Percentiles rank a stretch among this genome's conserved stretches.
phyloP scores from a whole-genome alignment of 2,888 invertebrate genomes.

The Arctia plantaginis region DNA sequence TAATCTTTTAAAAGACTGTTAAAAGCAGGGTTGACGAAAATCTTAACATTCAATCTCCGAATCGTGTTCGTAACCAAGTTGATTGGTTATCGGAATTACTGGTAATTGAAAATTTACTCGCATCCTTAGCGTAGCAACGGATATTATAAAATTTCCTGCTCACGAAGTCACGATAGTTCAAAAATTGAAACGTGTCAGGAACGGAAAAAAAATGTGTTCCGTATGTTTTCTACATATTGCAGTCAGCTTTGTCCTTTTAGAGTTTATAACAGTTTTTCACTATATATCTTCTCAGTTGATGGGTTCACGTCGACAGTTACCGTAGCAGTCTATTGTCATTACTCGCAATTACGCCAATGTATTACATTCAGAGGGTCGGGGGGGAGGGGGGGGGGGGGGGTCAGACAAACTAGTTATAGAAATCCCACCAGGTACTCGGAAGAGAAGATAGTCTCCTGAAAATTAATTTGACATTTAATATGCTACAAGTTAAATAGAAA shows the following conservation, averaged over 20 bases:
- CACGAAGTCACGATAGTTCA: background rate
- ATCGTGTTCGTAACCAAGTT: background rate
- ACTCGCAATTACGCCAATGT: too few species aligned
- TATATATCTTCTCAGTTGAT: too few species aligned
- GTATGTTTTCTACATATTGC: too few species aligned
- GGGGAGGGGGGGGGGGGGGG: too few species aligned
- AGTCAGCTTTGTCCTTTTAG: too few species aligned
- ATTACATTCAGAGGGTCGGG: too few species aligned
- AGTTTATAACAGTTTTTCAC: too few species aligned
- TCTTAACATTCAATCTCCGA: background rate
- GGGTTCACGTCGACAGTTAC: too few species aligned
- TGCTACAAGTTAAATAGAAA: too few species aligned
- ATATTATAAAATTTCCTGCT: background rate
- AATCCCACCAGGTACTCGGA: background rate
- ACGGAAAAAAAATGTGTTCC: too few species aligned
- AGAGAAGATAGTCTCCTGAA: background rate
- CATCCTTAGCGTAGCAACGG: background rate
- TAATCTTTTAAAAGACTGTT: background rate
- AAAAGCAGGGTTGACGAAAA: background rate
- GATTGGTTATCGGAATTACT: background rate
- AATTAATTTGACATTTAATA: too few species aligned
- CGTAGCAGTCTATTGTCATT: too few species aligned
- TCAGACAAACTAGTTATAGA: background rate
- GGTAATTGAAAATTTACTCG: background rate
- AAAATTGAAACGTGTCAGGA: background rate